These are phyloP conservation scores for Adelges cooleyi DNA, from an alignment of 1,140 invertebrate species.

Conservation along the genomic window DNA sequence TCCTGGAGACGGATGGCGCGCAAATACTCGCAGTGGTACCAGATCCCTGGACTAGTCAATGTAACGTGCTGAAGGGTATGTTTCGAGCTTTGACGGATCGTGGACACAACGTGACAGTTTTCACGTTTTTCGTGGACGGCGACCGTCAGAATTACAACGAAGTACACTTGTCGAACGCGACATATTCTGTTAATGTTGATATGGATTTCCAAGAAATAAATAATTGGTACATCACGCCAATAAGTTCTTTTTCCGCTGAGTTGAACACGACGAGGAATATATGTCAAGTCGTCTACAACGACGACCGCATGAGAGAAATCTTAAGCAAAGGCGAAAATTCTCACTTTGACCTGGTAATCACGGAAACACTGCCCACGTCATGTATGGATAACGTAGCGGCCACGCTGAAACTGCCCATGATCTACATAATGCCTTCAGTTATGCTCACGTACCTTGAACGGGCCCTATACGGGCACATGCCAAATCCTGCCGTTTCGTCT, in stretches of 20 bases:
- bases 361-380: not conserved
- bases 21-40: conserved; percentile 33
- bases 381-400: not conserved
- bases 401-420: not conserved
- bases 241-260: not conserved
- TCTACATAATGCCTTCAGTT: not conserved
- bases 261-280: not conserved
- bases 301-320: not conserved
- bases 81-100: conserved; percentile 34
- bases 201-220: not conserved
- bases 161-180: not conserved
- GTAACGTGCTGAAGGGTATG: conserved; percentile 36
- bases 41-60: conserved; percentile 35
- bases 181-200: not conserved
- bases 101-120: conserved; percentile 36
- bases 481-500: not conserved
- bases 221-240: too few species aligned
- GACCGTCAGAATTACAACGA: not conserved
- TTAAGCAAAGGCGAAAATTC: not conserved
- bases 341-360: not conserved
- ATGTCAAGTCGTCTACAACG: not conserved
- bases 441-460: not conserved
- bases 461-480: not conserved
- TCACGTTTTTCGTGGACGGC: conserved; percentile 25
- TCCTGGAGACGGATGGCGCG: not conserved